Conservation (phyloP, 2,888 invertebrate genomes). For the Atethmia centrago region DNA sequence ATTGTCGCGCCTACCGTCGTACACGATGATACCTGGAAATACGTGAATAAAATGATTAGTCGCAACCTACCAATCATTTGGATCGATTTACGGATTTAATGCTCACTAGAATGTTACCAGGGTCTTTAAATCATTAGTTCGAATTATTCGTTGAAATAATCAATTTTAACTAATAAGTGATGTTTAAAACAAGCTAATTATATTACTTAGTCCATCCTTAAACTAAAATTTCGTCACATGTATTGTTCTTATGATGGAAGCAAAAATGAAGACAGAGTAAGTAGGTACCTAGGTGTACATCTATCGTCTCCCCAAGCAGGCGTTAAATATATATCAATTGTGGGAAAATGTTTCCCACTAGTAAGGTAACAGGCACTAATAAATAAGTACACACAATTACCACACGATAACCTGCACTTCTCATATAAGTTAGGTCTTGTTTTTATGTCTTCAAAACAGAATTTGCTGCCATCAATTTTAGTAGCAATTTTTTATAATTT, state of each 20-base stretch:
- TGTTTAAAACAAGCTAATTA: not conserved
- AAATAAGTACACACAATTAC: conserved; percentile 2
- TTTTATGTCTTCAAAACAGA: conserved; percentile 1
- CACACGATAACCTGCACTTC: not conserved
- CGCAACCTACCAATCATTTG: not conserved
- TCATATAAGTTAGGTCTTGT: not conserved
- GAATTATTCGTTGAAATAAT: not conserved
- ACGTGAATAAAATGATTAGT: not conserved
- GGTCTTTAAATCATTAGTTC: not conserved
- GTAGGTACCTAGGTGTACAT: conserved; percentile 14
- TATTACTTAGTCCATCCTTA: not conserved
- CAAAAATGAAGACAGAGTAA: conserved; percentile 2
- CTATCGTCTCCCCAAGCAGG: conserved; percentile 21
- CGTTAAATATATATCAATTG: conserved; percentile 27
- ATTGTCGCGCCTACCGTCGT: conserved; percentile 93
- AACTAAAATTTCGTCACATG: not conserved
- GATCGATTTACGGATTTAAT: not conserved
- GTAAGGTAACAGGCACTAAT: not conserved
- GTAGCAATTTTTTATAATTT: not conserved
- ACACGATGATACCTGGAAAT: conserved; percentile 87
- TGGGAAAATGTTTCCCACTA: conserved; percentile 32
- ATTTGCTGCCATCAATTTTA: not conserved
- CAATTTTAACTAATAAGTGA: not conserved
- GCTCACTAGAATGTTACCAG: not conserved
- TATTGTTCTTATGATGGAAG: conserved; percentile 17